Evolutionary conservation across 1,140 invertebrate genomes (phyloP).

Genomic region (Bombus soroeensis): DNA sequence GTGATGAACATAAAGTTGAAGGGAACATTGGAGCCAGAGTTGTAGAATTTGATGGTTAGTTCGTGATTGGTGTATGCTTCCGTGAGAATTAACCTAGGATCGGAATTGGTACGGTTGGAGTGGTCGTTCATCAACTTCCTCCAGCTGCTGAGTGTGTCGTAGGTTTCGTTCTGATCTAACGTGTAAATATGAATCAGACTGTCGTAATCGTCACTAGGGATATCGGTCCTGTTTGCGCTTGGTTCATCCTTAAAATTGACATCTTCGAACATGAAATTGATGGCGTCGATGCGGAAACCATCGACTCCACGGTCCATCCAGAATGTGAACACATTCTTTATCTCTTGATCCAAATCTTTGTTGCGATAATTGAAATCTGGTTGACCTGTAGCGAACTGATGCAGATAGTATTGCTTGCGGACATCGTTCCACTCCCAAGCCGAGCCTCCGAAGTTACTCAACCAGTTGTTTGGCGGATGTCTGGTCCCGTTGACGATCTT

Average conservation of each 20-base stretch:
- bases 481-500: conserved; percentile 66
- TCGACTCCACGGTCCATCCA: conserved; percentile 88
- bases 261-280: conserved; percentile 82
- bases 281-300: conserved; percentile 88
- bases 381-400: conserved; percentile 85
- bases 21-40: conserved; percentile 83
- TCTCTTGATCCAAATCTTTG: conserved; percentile 82
- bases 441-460: conserved; percentile 78
- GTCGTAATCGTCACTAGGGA: conserved; percentile 71
- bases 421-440: conserved; percentile 84
- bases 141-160: conserved; percentile 75
- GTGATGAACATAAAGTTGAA: conserved; percentile 86
- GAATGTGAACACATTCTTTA: conserved; percentile 84
- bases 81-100: conserved; percentile 84
- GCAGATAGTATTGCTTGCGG: conserved; percentile 85
- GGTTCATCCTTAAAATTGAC: conserved; percentile 76
- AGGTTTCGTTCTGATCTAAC: conserved; percentile 74
- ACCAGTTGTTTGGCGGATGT: conserved; percentile 77
- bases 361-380: conserved; percentile 89
- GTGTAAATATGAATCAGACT: conserved; percentile 74
- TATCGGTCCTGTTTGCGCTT: conserved; percentile 38
- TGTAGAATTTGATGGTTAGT: conserved; percentile 86
- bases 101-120: conserved; percentile 2
- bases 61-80: conserved; percentile 85
- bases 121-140: conserved; percentile 64